A percentile compares a stretch with the other conserved stretches of the same genome.
Conservation (phyloP, 2,797 vertebrate species). For the Enteromius paludinosus region DNA sequence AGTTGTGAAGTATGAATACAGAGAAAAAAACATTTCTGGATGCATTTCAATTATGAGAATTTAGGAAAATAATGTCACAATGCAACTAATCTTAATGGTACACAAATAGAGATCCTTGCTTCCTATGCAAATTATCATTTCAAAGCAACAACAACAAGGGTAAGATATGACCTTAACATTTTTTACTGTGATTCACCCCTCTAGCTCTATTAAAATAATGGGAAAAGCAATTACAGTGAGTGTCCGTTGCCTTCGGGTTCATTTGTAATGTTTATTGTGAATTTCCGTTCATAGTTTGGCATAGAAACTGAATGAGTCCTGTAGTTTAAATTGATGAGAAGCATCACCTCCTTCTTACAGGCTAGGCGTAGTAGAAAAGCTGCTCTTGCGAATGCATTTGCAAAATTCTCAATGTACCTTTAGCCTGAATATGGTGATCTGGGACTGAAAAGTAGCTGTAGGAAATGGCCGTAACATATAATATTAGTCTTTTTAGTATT, state of each 20-base stretch:
- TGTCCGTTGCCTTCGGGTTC: background rate
- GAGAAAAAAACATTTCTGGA: background rate
- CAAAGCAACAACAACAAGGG: background rate
- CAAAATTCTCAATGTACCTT: background rate
- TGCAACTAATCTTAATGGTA: background rate
- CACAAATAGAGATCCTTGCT: background rate
- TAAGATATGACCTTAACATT: background rate
- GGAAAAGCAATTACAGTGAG: conserved; percentile 11
- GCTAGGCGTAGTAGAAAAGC: background rate
- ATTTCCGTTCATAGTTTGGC: conserved; percentile 22
- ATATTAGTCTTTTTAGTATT: conserved; percentile 16
- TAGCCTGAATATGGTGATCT: background rate
- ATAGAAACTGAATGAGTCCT: conserved; percentile 15
- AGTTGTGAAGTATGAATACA: background rate
- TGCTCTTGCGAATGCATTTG: background rate
- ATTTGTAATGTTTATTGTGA: conserved; percentile 33
- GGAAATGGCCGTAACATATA: background rate
- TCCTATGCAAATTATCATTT: conserved; percentile 19
- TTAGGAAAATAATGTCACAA: background rate
- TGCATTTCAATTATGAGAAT: background rate
- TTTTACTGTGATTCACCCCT: conserved; percentile 17
- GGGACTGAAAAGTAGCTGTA: conserved; percentile 9
- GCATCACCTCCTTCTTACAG: background rate
- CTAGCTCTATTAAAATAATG: background rate
- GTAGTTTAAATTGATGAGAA: background rate